Percentiles rank a stretch among this genome's conserved stretches.
Evolutionary conservation across 2,888 invertebrate species (phyloP).

Genomic region (Hecatera dysodea): DNA sequence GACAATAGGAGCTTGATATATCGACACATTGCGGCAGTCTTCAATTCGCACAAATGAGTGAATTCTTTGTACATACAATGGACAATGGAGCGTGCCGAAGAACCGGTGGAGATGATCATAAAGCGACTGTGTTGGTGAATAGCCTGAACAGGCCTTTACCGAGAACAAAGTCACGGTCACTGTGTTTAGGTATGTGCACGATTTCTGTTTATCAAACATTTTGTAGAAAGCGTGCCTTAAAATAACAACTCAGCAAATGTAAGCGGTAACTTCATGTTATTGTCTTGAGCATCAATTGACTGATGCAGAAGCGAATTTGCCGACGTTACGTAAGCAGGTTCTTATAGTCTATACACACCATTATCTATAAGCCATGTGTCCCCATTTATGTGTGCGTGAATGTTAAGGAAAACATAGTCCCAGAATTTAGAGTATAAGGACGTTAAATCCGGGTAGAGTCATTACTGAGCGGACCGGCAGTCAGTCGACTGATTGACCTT

Average conservation of each 20-base stretch:
- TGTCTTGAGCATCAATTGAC: slow-evolving; percentile 23
- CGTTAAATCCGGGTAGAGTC: slow-evolving; percentile 65
- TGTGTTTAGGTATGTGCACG: slow-evolving; percentile 53
- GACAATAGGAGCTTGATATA: slow-evolving; percentile 76
- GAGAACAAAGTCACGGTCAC: slow-evolving; percentile 62
- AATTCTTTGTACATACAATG: slow-evolving; percentile 83
- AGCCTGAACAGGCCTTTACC: slow-evolving; percentile 40
- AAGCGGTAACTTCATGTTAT: slow-evolving; percentile 24
- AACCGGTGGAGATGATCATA: slow-evolving; percentile 63
- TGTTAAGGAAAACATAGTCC: slow-evolving; percentile 50
- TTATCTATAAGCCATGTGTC: slow-evolving; percentile 14
- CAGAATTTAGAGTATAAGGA: slow-evolving; percentile 52
- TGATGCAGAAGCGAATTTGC: not conserved
- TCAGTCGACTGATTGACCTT: slow-evolving; percentile 79
- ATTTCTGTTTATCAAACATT: slow-evolving; percentile 63
- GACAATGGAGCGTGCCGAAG: slow-evolving; percentile 81
- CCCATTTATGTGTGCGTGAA: slow-evolving; percentile 15
- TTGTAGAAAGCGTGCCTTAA: slow-evolving; percentile 61
- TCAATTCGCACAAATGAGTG: slow-evolving; percentile 83
- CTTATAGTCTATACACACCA: not conserved
- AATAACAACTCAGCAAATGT: slow-evolving; percentile 46
- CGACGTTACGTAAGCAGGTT: slow-evolving; percentile 10
- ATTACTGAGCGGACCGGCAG: slow-evolving; percentile 66
- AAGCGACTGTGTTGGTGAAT: slow-evolving; percentile 48
- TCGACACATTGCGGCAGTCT: slow-evolving; percentile 73